Evolutionary conservation across 1,140 invertebrate genomes (phyloP), one percentile per base, ranked within the genome.

Genomic region (Zaprionus africanus): DNA sequence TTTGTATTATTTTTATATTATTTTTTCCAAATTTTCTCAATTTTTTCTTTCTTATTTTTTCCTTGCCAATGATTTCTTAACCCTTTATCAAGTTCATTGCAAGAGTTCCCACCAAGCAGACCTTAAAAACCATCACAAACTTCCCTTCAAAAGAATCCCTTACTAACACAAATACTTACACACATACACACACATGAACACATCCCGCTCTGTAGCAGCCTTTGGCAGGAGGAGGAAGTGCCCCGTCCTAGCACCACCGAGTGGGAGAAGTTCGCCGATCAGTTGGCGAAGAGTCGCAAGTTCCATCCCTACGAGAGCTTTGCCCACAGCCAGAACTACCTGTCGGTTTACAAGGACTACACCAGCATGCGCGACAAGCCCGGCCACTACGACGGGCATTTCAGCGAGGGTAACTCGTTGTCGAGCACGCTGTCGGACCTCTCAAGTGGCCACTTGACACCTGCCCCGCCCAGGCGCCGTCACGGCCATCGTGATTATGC

Each of bases 261-360:
- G 41, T 92, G 91, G 91, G 91, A 92, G 17, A 92, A 84, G 36
- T 82, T 90, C 62, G 91, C 91, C 7, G 91, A 92, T 69, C 75
- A 84, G 28, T 53, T 92, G 70, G 87, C 91, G 36, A 80, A 85
- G 22, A 83, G 66, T 60, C 79, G 79, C 15, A 91, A 82, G 56
- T 87, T 90, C 54, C 83, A 84, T 62, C 90, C 90, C 0, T 85
- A 91, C 28, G 90, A 91, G 49, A 91, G 76, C 15, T 91, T 91
- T 22, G 77, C 31, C 5, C 82, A 79, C 24, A 61, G 63, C 41
- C 72, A 85, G 24, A 90, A 82, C 34, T 70, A 90, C 24, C 78
- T 90, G 41, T 90, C 86, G n/a, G 85, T 90, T 13, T 90, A 90
- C 67, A 77, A 90, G 76, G 85, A 90, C 26, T 74, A 90, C 65